A percentile compares a stretch with the other conserved stretches of the same genome.
These are phyloP conservation scores for Epinephelus fuscoguttatus DNA, from an alignment of 2,113 vertebrate species.

Conservation along the genomic window DNA sequence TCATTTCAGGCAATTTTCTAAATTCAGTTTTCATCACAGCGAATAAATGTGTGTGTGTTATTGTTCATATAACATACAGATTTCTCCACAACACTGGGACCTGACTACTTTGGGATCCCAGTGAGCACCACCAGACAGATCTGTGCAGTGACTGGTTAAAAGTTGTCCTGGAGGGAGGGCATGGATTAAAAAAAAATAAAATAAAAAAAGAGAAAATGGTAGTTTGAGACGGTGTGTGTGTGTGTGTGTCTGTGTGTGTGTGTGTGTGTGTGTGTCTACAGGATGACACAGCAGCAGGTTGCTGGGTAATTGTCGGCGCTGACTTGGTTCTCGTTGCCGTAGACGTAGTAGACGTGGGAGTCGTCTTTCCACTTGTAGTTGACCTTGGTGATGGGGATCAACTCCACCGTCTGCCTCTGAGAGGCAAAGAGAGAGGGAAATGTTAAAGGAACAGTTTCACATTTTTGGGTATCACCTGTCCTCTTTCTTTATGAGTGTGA, in stretches of 20 bases:
- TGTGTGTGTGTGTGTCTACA: slow-evolving; percentile 44
- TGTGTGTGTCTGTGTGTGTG: slow-evolving; percentile 4
- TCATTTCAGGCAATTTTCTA: neutral
- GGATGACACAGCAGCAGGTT: slow-evolving; percentile 84
- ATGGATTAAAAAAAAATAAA: neutral
- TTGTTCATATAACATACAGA: neutral
- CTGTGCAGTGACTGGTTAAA: neutral
- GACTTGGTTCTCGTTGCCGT: slow-evolving; percentile 84
- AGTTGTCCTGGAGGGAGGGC: neutral
- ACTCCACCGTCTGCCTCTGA: slow-evolving; percentile 86
- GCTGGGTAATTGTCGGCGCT: slow-evolving; percentile 80
- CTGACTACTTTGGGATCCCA: neutral
- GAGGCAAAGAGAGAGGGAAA: neutral
- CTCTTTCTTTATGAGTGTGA: too few relatives aligned
- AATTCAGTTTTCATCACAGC: neutral
- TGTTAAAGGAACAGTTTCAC: neutral
- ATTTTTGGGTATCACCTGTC: too few relatives aligned
- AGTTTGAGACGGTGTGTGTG: neutral
- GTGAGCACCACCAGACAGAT: neutral
- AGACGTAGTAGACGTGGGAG: slow-evolving; percentile 79
- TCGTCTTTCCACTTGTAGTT: slow-evolving; percentile 84
- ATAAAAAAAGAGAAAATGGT: neutral
- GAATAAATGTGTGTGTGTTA: neutral
- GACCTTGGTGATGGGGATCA: slow-evolving; percentile 87
- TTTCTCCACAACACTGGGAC: neutral